Base-by-base conservation (phyloP, 2,797 vertebrate species). In the Sarcophilus harrisii region DNA sequence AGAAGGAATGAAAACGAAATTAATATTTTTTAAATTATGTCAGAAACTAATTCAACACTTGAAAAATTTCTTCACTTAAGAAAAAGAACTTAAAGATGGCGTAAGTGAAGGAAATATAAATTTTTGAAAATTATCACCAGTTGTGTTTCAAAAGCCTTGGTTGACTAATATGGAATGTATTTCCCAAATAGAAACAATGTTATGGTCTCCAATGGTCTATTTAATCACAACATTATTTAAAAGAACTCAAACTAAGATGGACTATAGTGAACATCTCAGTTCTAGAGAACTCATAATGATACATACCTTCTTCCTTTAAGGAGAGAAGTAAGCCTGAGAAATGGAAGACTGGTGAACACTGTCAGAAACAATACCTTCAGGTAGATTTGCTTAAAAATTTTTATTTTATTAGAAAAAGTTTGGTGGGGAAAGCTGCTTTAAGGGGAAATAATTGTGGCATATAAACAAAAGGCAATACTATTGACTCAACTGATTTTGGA, bases 1-100 rank as follows among this genome's bases (percentile, higher is more conserved):
- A 95, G 97, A 81, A 10, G 38, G 8, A 91, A 93, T 92, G 52
- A 92, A 96, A 96, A 95, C 45, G 27, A 97, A 94, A 94, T 3
- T 58, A 45, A 58, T 12, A 49, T 6, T 90, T 90, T 92, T 92
- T 94, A 94, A 38, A 93, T 45, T 93, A 24, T 30, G 27, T 45
- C 4, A 93, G 12, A 90, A 95, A 93, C 24, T 94, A 81, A 93
- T n/a, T 57, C 16, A 52, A 52, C n/a, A 94, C 92, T n/a, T 93
- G 91, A 92, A 95, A 96, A 95, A 14, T 57, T 73, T 91, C 97
- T 60, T 92, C 95, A 90, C 13, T 96, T 93, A 55, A 3, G 1
- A 89, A 73, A 95, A 93, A 93, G 92, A 58, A 92, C 38, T 81
- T 45, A 24, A 45, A 30, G 38, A 81, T 81, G 38, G 3, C 21